Evolutionary conservation across 1,140 invertebrate species (phyloP), one percentile per base, ranked within the genome.

Genomic region (Trachelipus rathkii): DNA sequence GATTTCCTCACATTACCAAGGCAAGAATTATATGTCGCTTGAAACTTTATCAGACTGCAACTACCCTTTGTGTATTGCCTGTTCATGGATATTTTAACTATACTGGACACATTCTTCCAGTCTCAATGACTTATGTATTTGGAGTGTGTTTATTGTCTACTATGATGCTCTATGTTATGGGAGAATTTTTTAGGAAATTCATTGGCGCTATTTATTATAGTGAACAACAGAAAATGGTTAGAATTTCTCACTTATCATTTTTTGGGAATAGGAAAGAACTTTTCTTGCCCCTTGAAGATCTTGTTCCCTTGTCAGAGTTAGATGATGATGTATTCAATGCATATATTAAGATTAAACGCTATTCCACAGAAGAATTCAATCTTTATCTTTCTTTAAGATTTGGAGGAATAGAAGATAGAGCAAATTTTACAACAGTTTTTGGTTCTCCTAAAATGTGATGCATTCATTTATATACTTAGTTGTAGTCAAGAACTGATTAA

Each of bases 11-110:
- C 87, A 92, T 80, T 86, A 89, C 77, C 87, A 89, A 74, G 91
- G 93, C 86, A 88, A 92, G 84, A 89, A 86, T 76, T 92, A 90
- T 85, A 85, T 93, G 68, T 89, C 92, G 82, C 90, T 89, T n/a
- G 91, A 93, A 80, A 45, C 46, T 79, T 13, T 74, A 79, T 67
- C 78, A 79, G 50, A 77, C 78, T 15, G 68, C 67, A 13, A 6
- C 43, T 73, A 60, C 19, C 15, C 74, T 44, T n/a, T 33, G 33
- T 46, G 71, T 71, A 7, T 19, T 11, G 78, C 67, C 19, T 9
- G 8, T 21, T 7, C 74, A 15, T 43, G 4, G 11, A 44, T 13
- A 23, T 44, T 8, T 33, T 79, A 44, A 33, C 33, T 33, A 6
- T 1, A 33, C 6, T 33, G 33, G 6, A 33, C 2, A 33, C 1